These are phyloP conservation scores for Dexiosoma caninum DNA, from an alignment of 2,888 invertebrate species.

Conservation along the genomic window DNA sequence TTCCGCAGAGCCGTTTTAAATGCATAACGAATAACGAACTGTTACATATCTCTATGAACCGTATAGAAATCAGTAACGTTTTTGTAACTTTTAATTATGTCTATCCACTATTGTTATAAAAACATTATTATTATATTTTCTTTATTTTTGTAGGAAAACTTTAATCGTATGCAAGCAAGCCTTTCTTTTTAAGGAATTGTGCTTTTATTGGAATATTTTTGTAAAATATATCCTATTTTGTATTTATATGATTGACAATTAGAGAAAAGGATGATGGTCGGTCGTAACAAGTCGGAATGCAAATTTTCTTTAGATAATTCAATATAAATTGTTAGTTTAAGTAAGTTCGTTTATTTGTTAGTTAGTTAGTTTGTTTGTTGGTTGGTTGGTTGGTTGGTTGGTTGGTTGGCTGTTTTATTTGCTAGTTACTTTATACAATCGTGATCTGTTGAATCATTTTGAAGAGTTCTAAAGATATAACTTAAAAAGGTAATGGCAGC, in stretches of 20 bases:
- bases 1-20: too few species aligned
- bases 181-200: slow-evolving; percentile 13
- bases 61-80: too few species aligned
- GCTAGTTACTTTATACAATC: slow-evolving; percentile 50
- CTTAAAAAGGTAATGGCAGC: slow-evolving; percentile 61
- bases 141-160: background rate
- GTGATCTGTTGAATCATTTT: slow-evolving; percentile 63
- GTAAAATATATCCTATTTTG: slow-evolving; percentile 45
- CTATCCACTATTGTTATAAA: too few species aligned
- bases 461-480: slow-evolving; percentile 61
- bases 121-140: too few species aligned
- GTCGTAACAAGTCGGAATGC: slow-evolving; percentile 60
- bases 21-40: too few species aligned
- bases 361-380: slow-evolving; percentile 30
- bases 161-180: background rate
- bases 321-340: slow-evolving; percentile 53
- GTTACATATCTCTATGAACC: too few species aligned
- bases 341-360: slow-evolving; percentile 50
- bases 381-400: background rate
- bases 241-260: slow-evolving; percentile 61
- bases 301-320: slow-evolving; percentile 56
- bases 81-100: too few species aligned
- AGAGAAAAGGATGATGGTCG: slow-evolving; percentile 60
- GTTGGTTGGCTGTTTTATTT: slow-evolving; percentile 32
- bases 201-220: slow-evolving; percentile 17